phyloP scores from a whole-genome alignment of 2,888 invertebrate species.

The Exocentrus adspersus region DNA sequence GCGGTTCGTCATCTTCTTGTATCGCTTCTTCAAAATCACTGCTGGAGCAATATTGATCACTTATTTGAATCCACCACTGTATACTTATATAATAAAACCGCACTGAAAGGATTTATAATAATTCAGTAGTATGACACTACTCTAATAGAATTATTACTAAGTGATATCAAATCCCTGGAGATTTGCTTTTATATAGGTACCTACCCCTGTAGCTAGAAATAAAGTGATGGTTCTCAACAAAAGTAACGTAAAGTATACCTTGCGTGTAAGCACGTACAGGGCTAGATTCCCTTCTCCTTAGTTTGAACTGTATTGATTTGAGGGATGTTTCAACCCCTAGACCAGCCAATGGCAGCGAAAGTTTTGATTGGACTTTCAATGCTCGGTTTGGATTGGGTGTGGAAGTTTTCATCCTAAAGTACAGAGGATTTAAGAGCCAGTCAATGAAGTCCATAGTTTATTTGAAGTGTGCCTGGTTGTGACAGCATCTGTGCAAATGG shows the following conservation, averaged over 20 bases:
- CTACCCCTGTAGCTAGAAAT: conserved; percentile 14
- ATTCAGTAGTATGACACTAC: conserved; percentile 4
- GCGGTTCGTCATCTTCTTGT: conserved; percentile 41
- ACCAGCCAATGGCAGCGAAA: conserved; percentile 40
- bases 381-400: conserved; percentile 25
- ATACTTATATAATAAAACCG: not conserved
- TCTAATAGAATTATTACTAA: conserved; percentile 32
- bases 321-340: conserved; percentile 31
- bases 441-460: not conserved
- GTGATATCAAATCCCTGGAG: conserved; percentile 46
- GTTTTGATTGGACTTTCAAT: conserved; percentile 21
- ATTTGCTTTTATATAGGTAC: conserved; percentile 52
- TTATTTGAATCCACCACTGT: conserved; percentile 22
- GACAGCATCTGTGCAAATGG: conserved; percentile 46
- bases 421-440: conserved; percentile 3
- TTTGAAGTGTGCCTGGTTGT: conserved; percentile 46
- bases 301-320: conserved; percentile 35
- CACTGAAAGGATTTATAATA: too few species aligned
- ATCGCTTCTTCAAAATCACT: conserved; percentile 40
- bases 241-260: too few species aligned
- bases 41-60: conserved; percentile 42
- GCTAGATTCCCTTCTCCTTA: not conserved
- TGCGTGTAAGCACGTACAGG: too few species aligned
- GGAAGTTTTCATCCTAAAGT: not conserved
- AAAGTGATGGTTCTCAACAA: not conserved